These are phyloP conservation scores for Morone saxatilis DNA, from an alignment of 2,113 vertebrate genomes.

Conservation along the genomic window DNA sequence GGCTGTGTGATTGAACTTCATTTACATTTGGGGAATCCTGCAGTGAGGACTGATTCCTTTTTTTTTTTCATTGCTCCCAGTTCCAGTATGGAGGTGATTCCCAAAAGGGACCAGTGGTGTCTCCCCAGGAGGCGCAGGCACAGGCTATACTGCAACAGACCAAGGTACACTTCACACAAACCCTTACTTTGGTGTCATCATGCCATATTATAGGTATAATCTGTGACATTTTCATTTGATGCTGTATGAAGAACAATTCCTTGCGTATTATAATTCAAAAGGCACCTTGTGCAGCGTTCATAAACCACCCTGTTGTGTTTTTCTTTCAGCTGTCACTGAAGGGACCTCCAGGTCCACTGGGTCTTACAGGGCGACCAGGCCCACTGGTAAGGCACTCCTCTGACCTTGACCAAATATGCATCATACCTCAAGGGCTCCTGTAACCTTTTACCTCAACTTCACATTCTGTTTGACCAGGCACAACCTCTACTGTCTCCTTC, in stretches of 20 bases:
- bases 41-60: conserved; percentile 33
- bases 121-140: conserved; percentile 92
- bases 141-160: conserved; percentile 92
- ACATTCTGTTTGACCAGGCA: conserved; percentile 30
- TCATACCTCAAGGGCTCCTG: conserved; percentile 14
- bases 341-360: conserved; percentile 89
- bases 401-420: conserved; percentile 46
- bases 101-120: conserved; percentile 88
- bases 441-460: conserved; percentile 23
- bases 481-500: neutral
- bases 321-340: conserved; percentile 88
- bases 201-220: neutral
- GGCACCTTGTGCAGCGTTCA: neutral
- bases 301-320: conserved; percentile 23
- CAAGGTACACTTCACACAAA: conserved; percentile 79
- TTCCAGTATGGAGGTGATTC: conserved; percentile 89
- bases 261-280: neutral
- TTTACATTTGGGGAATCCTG: conserved; percentile 57
- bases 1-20: conserved; percentile 76
- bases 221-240: neutral
- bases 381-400: conserved; percentile 85
- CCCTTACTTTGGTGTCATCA: neutral
- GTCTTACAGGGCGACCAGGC: conserved; percentile 89
- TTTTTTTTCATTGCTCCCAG: conserved; percentile 73
- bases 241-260: neutral